A percentile compares a stretch with the other conserved stretches of the same genome.
phyloP scores from a whole-genome alignment of 2,797 vertebrate species.

The Centroberyx gerrardi region DNA sequence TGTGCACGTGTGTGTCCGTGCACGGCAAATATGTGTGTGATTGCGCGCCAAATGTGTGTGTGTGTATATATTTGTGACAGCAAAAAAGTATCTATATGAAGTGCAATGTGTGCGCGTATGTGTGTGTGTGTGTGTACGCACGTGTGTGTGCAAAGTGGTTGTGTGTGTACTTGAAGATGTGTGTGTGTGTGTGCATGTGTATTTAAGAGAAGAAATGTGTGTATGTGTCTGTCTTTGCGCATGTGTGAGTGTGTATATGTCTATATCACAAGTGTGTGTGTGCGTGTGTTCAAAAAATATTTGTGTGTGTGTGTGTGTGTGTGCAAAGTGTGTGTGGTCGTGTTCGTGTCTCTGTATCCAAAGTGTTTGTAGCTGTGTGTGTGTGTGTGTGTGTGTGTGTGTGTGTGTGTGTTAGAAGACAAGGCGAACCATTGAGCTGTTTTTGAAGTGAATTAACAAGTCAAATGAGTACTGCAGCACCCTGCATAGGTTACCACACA shows the following conservation, averaged over 20 bases:
- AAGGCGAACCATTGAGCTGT: slow-evolving; percentile 79
- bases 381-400: slow-evolving; percentile 32
- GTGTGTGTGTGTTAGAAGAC: slow-evolving; percentile 64
- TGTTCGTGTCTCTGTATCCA: slow-evolving; percentile 3
- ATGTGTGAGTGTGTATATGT: not conserved
- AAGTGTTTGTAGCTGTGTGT: slow-evolving; percentile 22
- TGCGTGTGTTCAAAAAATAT: not conserved
- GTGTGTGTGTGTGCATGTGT: not conserved
- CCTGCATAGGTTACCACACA: slow-evolving; percentile 75
- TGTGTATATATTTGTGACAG: slow-evolving; percentile 6
- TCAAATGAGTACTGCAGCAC: slow-evolving; percentile 81
- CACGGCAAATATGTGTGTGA: not conserved
- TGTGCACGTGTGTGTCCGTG: not conserved
- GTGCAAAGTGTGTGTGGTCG: not conserved
- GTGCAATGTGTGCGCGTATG: not conserved
- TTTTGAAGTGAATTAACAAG: slow-evolving; percentile 84
- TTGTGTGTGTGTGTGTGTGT: not conserved
- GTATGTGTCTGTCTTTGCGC: not conserved
- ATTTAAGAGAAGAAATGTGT: not conserved
- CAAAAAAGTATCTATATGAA: slow-evolving; percentile 5
- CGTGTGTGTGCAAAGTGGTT: not conserved
- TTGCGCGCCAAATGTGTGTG: slow-evolving; percentile 43
- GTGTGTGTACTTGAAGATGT: not conserved
- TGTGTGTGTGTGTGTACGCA: slow-evolving; percentile 15
- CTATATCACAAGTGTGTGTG: not conserved